A percentile compares a stretch with the other conserved stretches of the same genome.
These are phyloP conservation scores for Vulpes vulpes DNA, from an alignment of 2,113 vertebrate genomes.

Conservation along the genomic window DNA sequence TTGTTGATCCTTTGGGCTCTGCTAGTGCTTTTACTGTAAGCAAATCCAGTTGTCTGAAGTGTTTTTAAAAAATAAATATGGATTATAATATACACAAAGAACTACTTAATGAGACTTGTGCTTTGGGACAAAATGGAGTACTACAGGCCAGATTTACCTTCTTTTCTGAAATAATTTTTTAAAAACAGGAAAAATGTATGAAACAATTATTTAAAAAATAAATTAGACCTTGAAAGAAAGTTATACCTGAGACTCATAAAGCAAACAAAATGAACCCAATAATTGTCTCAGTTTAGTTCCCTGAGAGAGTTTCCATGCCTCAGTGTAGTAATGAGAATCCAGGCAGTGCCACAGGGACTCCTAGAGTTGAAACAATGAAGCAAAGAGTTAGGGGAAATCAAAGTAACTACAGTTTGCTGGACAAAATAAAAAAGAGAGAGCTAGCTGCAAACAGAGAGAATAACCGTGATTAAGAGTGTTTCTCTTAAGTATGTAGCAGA, in stretches of 20 bases:
- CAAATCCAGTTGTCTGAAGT: background rate
- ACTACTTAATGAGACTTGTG: background rate
- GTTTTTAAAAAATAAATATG: background rate
- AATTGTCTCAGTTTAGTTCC: background rate
- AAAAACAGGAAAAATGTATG: background rate
- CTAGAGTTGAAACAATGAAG: background rate
- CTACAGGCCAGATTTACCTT: background rate
- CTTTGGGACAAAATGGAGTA: background rate
- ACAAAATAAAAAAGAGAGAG: background rate
- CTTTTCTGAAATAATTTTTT: background rate
- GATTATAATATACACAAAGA: background rate
- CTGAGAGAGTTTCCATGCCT: background rate
- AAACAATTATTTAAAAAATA: background rate
- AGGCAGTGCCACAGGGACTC: background rate
- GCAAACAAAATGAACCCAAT: background rate
- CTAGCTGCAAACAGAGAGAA: background rate
- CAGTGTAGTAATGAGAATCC: background rate
- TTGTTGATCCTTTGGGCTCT: background rate
- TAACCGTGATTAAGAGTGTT: background rate
- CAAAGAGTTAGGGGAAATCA: background rate
- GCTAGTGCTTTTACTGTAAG: background rate
- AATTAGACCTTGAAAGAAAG: background rate
- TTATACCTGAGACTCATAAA: background rate
- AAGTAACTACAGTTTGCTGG: background rate
- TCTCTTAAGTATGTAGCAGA: background rate